Base-by-base conservation (phyloP, 53 echinoderm and acorn worm species). In the Arbacia lixula region DNA sequence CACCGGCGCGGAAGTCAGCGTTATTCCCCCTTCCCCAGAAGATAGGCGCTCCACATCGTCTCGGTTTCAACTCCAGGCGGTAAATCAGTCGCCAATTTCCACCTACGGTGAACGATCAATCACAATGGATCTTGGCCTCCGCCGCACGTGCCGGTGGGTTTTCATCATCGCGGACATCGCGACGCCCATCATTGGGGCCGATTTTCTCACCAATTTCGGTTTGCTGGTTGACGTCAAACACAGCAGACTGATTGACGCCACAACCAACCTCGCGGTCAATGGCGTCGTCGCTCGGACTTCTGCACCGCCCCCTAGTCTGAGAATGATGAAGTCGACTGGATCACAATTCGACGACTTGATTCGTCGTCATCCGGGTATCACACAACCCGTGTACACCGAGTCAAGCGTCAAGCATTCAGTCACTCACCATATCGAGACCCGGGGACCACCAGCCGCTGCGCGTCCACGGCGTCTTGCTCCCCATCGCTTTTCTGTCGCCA, bases 171-270 rank as follows among this genome's bases (percentile, higher is more conserved):
- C 76, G 55, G 76, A 55, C 37, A 39, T 76, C 16, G 16, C 76
- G 2, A 55, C 75, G 19, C 83, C 87, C 31, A 87, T 90, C 38
- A 12, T 90, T 5, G 91, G 91, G 19, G 91, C 91, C 16, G 86
- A 90, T 66, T 88, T 87, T 61, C 58, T 91, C 20, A 26, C 12
- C 17, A 29, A 88, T 21, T 87, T 86, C 29, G 72, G 72, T 12
- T 27, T 90, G 2, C 12, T 66, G 5, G 68, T 86, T 14, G 86
- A 87, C 51, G 55, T 90, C 30, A 82, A 53, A 29, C 20, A 83
- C 20, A 49, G 35, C 24, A 60, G 64, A 9, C 64, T 86, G 14
- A 75, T 86, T 19, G 86, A 86, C 20, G 29, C 75, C 33, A 63
- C 64, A 19, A 86, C 77, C 1, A 55, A 49, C 12, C 56, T 86